Evolutionary conservation across 2,797 vertebrate species (phyloP), one percentile per base, ranked within the genome.

Genomic region (Lateolabrax maculatus): DNA sequence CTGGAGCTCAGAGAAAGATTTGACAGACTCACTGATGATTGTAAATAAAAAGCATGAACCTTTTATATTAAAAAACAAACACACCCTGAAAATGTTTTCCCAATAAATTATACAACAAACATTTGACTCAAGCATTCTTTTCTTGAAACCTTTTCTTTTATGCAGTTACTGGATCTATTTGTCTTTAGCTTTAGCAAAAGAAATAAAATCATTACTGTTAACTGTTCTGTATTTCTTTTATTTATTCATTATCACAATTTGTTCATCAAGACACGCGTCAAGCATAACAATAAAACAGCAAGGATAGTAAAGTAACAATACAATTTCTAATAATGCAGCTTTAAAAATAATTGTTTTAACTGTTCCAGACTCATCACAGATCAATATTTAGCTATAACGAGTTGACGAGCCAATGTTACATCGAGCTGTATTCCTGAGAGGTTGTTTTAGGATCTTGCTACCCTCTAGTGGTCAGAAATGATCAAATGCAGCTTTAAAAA

Each of bases 321-420:
- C 19, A 31, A 44, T 36, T 44, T 21, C 13, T 25, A 11, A 18
- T 46, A 29, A 31, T 43, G 19, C 36, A 43, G 21, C 9, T 57
- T 51, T 43, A 68, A 44, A 63, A 37, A 74, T 12, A 13, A 18
- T 43, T 21, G 4, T 57, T 39, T 49, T 41, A 4, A 13, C 71
- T 48, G 37, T 18, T 51, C 27, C 15, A 53, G 60, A 34, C 58
- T 52, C 25, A 29, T 44, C 9, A 19, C 10, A 13, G 53, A 73
- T 86, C 75, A 71, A 69, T 76, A 53, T 52, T 27, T 29, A 36
- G 71, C 19, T 6, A 39, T 46, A 31, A 53, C 0, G 25, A 56
- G 34, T 23, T 23, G 51, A 81, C 29, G 52, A 64, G 37, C 29
- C 6, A 31, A n/a, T 31, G 39, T 58, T 53, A 9, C 34, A n/a